Evolutionary conservation across 2,113 vertebrate species (phyloP).

Genomic region (Hippocampus barbouri): DNA sequence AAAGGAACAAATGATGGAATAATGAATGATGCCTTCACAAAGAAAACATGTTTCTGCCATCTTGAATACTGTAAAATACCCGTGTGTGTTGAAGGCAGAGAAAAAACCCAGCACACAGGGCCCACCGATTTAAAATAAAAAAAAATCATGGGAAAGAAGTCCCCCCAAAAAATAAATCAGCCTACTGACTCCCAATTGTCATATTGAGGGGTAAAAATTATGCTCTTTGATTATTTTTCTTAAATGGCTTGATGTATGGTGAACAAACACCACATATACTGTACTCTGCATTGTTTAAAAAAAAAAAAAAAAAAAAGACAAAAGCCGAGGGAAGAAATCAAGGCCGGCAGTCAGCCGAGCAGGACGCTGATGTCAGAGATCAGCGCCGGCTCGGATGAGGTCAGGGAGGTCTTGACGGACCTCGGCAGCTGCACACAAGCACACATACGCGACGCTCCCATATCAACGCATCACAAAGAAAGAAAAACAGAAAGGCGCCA

Average conservation of each 20-base stretch:
- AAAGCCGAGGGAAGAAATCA: constrained; percentile 17
- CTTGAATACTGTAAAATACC: too few relatives aligned
- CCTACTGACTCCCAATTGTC: too few relatives aligned
- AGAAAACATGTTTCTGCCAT: too few relatives aligned
- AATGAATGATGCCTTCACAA: too few relatives aligned
- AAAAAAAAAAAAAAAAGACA: not conserved
- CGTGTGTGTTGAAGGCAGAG: too few relatives aligned
- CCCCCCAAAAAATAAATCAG: too few relatives aligned
- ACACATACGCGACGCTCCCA: not conserved
- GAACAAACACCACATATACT: not conserved
- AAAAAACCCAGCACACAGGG: too few relatives aligned
- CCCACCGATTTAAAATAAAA: too few relatives aligned
- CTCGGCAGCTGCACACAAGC: constrained; percentile 48
- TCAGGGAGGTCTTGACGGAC: constrained; percentile 37
- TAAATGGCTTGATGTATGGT: not conserved
- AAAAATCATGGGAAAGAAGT: too few relatives aligned
- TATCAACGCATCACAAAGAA: not conserved
- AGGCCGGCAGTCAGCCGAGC: constrained; percentile 15
- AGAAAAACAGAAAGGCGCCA: not conserved
- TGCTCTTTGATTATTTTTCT: too few relatives aligned
- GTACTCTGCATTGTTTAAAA: not conserved
- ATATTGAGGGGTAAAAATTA: too few relatives aligned
- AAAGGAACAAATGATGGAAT: too few relatives aligned
- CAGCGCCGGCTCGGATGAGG: constrained; percentile 27
- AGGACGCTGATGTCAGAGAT: constrained; percentile 28